A percentile compares a stretch with the other conserved stretches of the same genome.
These are phyloP conservation scores for Ecliptopera silaceata DNA, from an alignment of 2,888 invertebrate genomes.

Conservation along the genomic window DNA sequence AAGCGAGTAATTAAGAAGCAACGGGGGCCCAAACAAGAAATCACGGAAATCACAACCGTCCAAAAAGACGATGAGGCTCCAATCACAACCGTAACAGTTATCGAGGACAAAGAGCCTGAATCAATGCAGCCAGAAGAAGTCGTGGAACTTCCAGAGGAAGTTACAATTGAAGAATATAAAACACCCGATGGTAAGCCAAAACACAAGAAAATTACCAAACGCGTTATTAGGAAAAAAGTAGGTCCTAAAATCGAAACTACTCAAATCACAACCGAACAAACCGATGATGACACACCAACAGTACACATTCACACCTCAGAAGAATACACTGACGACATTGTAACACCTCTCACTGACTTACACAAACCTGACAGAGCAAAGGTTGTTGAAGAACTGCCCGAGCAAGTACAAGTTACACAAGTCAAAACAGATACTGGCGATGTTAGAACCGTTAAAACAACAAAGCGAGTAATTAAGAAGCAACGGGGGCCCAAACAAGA, in stretches of 20 bases:
- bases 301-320: slow-evolving; percentile 3
- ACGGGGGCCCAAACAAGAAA: slow-evolving; percentile 44
- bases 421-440: slow-evolving; percentile 46
- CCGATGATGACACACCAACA: not conserved
- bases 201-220: slow-evolving; percentile 1
- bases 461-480: slow-evolving; percentile 44
- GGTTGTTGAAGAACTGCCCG: not conserved
- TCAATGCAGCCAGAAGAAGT: slow-evolving; percentile 30
- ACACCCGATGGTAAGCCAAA: slow-evolving; percentile 30
- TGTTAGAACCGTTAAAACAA: slow-evolving; percentile 38
- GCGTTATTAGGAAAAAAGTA: slow-evolving; percentile 27
- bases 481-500: slow-evolving; percentile 41
- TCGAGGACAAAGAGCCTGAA: slow-evolving; percentile 44
- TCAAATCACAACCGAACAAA: slow-evolving; percentile 27
- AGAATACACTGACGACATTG: slow-evolving; percentile 2
- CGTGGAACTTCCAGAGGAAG: slow-evolving; percentile 27
- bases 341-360: slow-evolving; percentile 31
- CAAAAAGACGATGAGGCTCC: slow-evolving; percentile 51
- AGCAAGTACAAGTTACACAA: slow-evolving; percentile 60
- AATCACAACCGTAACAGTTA: slow-evolving; percentile 51
- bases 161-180: slow-evolving; percentile 44
- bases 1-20: slow-evolving; percentile 48
- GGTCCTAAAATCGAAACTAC: slow-evolving; percentile 28
- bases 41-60: slow-evolving; percentile 45
- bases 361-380: slow-evolving; percentile 6